A percentile compares a stretch with the other conserved stretches of the same genome.
These are phyloP conservation scores for Drosophila gaucha DNA, from an alignment of 2,888 invertebrate genomes.

Conservation along the genomic window DNA sequence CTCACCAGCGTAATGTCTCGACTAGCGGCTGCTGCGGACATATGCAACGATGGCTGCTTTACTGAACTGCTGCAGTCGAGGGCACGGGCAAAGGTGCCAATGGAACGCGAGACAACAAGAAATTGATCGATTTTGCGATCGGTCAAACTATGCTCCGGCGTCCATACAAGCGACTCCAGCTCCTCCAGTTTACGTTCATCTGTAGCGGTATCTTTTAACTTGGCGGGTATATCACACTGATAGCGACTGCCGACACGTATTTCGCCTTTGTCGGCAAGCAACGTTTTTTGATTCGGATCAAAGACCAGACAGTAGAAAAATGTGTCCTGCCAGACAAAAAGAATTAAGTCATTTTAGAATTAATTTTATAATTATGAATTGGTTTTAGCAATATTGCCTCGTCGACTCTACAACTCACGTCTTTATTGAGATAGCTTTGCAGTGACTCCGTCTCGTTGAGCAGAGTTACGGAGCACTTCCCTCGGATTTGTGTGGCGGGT, in stretches of 20 bases:
- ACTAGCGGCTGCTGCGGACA: conserved; percentile 99
- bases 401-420: conserved; percentile 88
- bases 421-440: conserved; percentile 97
- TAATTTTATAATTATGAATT: background rate
- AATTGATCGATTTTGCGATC: conserved; percentile 99
- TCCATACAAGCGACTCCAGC: conserved; percentile 97
- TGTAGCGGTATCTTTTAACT: conserved; percentile 90
- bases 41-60: conserved; percentile 98
- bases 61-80: conserved; percentile 99
- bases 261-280: conserved; percentile 99
- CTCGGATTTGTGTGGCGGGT: conserved; percentile 99
- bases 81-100: conserved; percentile 99
- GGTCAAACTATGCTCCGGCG: conserved; percentile 94
- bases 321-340: conserved; percentile 89
- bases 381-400: too few relatives aligned
- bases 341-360: background rate
- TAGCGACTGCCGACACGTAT: conserved; percentile 96
- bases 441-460: conserved; percentile 99
- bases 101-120: conserved; percentile 96
- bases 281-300: conserved; percentile 99
- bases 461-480: conserved; percentile 99
- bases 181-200: conserved; percentile 89
- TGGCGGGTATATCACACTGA: conserved; percentile 96
- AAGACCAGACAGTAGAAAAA: conserved; percentile 99
- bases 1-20: conserved; percentile 96